Conservation (phyloP, 2,888 invertebrate genomes). For the Malacosoma neustria region DNA sequence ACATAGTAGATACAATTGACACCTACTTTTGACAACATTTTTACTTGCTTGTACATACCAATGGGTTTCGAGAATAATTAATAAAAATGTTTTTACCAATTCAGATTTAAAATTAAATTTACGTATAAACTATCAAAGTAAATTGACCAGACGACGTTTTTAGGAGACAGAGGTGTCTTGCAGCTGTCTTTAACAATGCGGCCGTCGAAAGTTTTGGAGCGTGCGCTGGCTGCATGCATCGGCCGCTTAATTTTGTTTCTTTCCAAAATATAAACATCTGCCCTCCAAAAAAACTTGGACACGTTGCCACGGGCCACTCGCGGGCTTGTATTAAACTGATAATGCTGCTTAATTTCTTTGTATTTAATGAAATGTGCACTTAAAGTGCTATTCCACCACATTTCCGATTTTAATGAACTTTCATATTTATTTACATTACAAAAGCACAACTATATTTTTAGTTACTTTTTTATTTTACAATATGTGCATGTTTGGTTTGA, state of each 20-base stretch:
- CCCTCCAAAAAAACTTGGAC: constrained; percentile 15
- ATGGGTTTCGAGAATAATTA: too few relatives aligned
- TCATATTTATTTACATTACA: too few relatives aligned
- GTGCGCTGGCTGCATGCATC: constrained; percentile 30
- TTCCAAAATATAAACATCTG: constrained; percentile 40
- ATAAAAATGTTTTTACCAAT: too few relatives aligned
- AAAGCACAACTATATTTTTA: too few relatives aligned
- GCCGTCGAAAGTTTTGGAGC: constrained; percentile 35
- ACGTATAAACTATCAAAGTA: too few relatives aligned
- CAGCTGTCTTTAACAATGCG: constrained; percentile 59
- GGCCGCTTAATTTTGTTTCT: constrained; percentile 34
- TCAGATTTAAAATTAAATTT: too few relatives aligned
- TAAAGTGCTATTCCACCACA: background rate
- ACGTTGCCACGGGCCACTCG: constrained; percentile 2
- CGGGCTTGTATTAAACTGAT: background rate
- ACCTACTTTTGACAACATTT: too few relatives aligned
- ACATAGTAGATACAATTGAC: too few relatives aligned
- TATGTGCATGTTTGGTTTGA: too few relatives aligned
- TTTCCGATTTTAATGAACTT: background rate
- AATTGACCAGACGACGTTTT: constrained; percentile 17
- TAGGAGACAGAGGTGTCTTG: constrained; percentile 35
- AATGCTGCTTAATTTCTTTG: background rate
- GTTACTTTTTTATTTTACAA: too few relatives aligned
- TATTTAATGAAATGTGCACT: background rate
- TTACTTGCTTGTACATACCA: too few relatives aligned